Evolutionary conservation across 1,140 invertebrate genomes (phyloP), one percentile per base, ranked within the genome.

Genomic region (Macrocentrus cingulum): DNA sequence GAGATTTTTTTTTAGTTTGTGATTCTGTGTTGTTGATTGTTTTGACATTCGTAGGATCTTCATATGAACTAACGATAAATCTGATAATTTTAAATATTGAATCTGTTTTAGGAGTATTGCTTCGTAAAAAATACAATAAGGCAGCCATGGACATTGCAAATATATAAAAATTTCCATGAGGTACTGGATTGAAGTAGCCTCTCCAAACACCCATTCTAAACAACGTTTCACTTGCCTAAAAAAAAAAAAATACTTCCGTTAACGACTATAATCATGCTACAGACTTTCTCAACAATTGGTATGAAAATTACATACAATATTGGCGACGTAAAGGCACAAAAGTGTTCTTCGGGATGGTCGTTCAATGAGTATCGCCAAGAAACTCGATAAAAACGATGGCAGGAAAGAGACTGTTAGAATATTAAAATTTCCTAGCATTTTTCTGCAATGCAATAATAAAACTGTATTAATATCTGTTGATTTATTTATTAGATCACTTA

Each of bases 311-410:
- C 85, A 82, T 80, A 87, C 86, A 68, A 92, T 84, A 81, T 92
- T 94, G 39, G 88, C 87, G 45, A 92, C 87, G 76, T 94, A 93
- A 9, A 92, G 76, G 63, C 87, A 85, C 3, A 94, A 73, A 4
- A 91, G 69, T 7, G 84, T 81, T 61, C 90, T 80, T 55, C 91
- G 83, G 15, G 84, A 86, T 59, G 85, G 85, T 65, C 89, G 82
- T 75, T 94, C 91, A 39, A 92, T 81, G 18, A 90, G 61, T 70
- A 93, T 91, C 41, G 89, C 87, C 60, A 85, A 76, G 32, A 88
- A 81, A 70, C 86, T 87, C 5, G 87, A 87, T 15, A 89, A 66
- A 69, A 90, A 87, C 34, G 86, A 84, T 46, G 91, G 90, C 34
- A 91, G 20, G 69, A 88, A 91, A 9, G 87, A 85, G 39, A 86